Base-by-base conservation (phyloP, 2,797 vertebrate genomes). In the Sebastes miniatus region DNA sequence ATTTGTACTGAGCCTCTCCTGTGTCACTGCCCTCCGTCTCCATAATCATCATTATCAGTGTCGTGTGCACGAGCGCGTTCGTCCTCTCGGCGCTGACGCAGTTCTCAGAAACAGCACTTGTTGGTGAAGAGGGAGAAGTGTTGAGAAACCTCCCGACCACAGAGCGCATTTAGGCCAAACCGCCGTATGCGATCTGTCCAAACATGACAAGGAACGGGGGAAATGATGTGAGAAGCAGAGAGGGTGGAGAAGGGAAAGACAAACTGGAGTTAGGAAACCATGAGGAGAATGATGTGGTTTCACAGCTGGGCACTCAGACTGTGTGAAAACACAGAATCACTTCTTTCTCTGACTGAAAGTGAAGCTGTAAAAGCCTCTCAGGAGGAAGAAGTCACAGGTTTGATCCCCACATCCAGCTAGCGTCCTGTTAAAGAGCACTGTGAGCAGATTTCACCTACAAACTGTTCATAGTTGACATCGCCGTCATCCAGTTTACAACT, bases 61-160 rank as follows among this genome's bases (percentile, higher is more conserved):
- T 66, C 64, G 12, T 18, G 36, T 59, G 63, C 25, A 6, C 27
- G 39, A 63, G 32, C 8, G 22, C 13, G 5, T 4, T 32, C 13
- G 1, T 67, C 73, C 65, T 69, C 68, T 68, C 72, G 10, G 50
- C 3, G 1, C 62, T 75, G 82, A 72, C 58, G 73, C 58, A 59
- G 65, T 84, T 86, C 77, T 83, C 70, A 87, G 80, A 80, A 85
- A 69, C 80, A 58, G 50, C 36, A n/a, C 82, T 67, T 39, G 75
- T 70, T 39, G 56, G 39, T 59, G 57, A 12, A 67, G 76, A 69
- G 39, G 16, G 64, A 79, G 52, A 58, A 56, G 58, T 86, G 78
- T 80, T 89, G 89, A 84, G 83, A 86, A 89, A 91, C 24, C 65
- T 73, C 39, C 75, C 27, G 83, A 88, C 81, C 79, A 9, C 86